Base-by-base conservation (phyloP, 2,113 vertebrate genomes). In the Saguinus imperator region DNA sequence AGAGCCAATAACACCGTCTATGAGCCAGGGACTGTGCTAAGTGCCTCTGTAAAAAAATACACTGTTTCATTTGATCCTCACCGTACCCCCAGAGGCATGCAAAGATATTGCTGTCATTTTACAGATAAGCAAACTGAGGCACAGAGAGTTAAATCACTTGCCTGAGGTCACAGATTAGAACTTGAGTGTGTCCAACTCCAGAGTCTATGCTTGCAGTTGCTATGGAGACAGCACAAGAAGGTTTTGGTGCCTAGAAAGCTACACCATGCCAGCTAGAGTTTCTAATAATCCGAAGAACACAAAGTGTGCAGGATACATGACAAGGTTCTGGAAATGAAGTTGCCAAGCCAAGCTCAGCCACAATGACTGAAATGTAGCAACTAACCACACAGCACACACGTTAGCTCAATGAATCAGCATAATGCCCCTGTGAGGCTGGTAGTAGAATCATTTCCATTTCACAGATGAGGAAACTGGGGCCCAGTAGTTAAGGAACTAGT, bases 321-420 rank as follows among this genome's bases (percentile, higher is more conserved):
- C 8, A 3, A 12, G 2, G 0, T 48, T 35, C 32, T 52, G 14
- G 82, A 81, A 70, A 50, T 4, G 20, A 83, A 8, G 76, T 27
- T 12, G 0, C 8, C 2, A 1, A 7, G 8, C 37, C 29, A 17
- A 5, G 1, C n/a, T 11, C 9, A 23, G 25, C 57, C n/a, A 11
- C 11, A 16, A 52, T 6, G 37, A 55, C 45, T 8, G 27, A 73
- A 3, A 61, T 32, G 7, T 9, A 45, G 48, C 75, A 55, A 20
- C 73, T 17, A 0, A 14, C 1, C 32, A n/a, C 13, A 18, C 37
- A 6, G 66, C 18, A 0, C 18, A 3, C 1, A 1, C 1, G 0
- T 37, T 50, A 7, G 8, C 57, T 95, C 64, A 0, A 8, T 4
- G 6, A 3, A 50, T 43, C 70, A 48, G 45, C 10, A 0, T 13